Base-by-base conservation (phyloP, 2,797 vertebrate genomes). In the Molossus alvarezi region DNA sequence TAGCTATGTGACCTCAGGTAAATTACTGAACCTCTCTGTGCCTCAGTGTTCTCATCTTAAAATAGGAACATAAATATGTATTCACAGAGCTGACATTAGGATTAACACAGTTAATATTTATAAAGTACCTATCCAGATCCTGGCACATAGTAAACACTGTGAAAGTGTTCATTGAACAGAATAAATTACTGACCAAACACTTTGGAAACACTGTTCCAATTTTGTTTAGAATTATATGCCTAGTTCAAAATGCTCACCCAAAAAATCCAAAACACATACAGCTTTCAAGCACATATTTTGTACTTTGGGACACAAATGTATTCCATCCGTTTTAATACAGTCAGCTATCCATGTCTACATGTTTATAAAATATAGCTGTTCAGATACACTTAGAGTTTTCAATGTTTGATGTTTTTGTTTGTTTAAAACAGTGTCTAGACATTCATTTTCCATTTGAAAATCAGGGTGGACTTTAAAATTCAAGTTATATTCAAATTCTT, bases 141-240 rank as follows among this genome's bases (percentile, higher is more conserved):
- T 23, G 41, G 64, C 3, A 37, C 45, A 72, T 3, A 80, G 25
- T 9, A 83, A 87, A 27, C 20, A 79, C 65, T 69, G 37, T 0
- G 37, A 84, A 97, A 88, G 14, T 80, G 41, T 57, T 80, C 17
- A 51, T 51, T 87, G 65, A 83, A 80, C 53, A 75, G 89, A 83
- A 92, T 33, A 67, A 77, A 90, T 33, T 80, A 57, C 23, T 53
- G 1, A 80, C 27, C 37, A 76, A 92, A 91, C 17, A 57, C 13
- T 76, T 90, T 71, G 41, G 73, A 73, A 95, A 90, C 41, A 65
- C 25, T 41, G 3, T 88, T 72, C 67, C 57, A 21, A 18, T 51
- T 45, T 45, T 69, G 37, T 75, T 83, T 57, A 79, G 53, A 55
- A 85, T n/a, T 23, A 41, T 48, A 67, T 29, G 33, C 9, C 51